phyloP scores from a whole-genome alignment of 2,113 vertebrate genomes.

The Tragelaphus buxtoni region DNA sequence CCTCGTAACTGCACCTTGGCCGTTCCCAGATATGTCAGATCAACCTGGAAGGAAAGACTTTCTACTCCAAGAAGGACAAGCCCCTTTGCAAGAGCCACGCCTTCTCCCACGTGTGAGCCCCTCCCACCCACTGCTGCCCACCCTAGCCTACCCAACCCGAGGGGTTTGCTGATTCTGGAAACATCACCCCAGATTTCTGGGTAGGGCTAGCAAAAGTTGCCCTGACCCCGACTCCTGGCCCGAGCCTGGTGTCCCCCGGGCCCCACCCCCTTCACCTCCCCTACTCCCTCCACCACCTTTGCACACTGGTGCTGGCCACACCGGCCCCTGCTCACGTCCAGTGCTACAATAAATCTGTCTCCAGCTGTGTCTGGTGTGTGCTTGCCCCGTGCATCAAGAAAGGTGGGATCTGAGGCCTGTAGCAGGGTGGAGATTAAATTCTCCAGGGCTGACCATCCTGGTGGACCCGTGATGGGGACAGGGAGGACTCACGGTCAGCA shows the following conservation, averaged over 20 bases:
- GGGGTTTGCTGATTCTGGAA: neutral
- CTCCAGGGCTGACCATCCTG: neutral
- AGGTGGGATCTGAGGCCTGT: neutral
- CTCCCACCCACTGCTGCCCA: neutral
- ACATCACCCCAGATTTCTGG: neutral
- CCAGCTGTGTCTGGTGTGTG: neutral
- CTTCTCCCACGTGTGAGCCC: conserved; percentile 93
- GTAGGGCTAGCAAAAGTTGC: neutral
- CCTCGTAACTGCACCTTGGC: neutral
- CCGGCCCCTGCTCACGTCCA: conserved; percentile 11
- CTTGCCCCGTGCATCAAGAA: neutral
- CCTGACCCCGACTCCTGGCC: neutral
- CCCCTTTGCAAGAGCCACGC: conserved; percentile 99
- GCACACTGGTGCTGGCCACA: conserved; percentile 10
- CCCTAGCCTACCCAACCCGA: neutral
- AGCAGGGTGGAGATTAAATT: neutral
- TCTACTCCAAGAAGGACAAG: conserved; percentile 99
- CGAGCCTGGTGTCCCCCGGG: neutral
- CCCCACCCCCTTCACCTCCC: neutral
- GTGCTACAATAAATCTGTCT: conserved; percentile 64
- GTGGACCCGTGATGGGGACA: neutral
- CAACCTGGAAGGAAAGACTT: conserved; percentile 99
- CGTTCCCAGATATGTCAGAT: conserved; percentile 93
- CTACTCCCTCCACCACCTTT: neutral
- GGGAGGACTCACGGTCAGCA: neutral